phyloP scores from a whole-genome alignment of 2,113 vertebrate species.

The Atherinomorus stipes region DNA sequence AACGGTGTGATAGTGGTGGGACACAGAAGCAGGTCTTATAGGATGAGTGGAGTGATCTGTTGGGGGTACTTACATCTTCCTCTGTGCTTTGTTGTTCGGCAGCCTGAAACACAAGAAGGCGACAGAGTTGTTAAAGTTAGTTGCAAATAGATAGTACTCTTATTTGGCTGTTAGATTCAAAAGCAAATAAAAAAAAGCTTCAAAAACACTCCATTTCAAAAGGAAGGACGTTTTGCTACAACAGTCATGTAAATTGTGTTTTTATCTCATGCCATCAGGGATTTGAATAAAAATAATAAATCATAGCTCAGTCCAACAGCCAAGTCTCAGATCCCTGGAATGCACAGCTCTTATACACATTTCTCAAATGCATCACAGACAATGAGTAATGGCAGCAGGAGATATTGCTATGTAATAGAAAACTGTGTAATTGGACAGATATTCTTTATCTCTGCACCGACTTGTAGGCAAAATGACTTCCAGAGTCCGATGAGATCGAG shows the following conservation, averaged over 20 bases:
- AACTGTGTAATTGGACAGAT: conserved; percentile 61
- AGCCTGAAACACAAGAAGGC: conserved; percentile 76
- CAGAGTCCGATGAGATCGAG: conserved; percentile 37
- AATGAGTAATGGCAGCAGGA: conserved; percentile 72
- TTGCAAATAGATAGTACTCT: conserved; percentile 16
- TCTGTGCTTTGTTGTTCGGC: conserved; percentile 83
- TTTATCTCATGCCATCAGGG: conserved; percentile 30
- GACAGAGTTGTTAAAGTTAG: conserved; percentile 19
- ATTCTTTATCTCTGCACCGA: conserved; percentile 63
- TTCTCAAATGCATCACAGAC: conserved; percentile 56
- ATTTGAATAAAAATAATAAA: conserved; percentile 63
- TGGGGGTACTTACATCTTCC: conserved; percentile 82
- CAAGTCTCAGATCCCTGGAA: conserved; percentile 23
- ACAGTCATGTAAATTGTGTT: conserved; percentile 42
- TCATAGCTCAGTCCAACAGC: conserved; percentile 29
- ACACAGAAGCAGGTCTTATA: conserved; percentile 17
- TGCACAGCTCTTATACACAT: conserved; percentile 16
- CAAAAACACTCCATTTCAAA: conserved; percentile 44
- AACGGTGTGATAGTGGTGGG: conserved; percentile 33
- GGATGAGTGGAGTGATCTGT: conserved; percentile 12
- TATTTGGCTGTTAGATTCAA: conserved; percentile 22
- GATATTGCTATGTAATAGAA: conserved; percentile 70
- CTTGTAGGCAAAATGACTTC: conserved; percentile 62
- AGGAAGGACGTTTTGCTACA: conserved; percentile 44
- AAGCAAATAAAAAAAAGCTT: conserved; percentile 24